Percentiles rank a stretch among this genome's conserved stretches.
These are phyloP conservation scores for Nymphalis urticae DNA, from an alignment of 2,888 invertebrate genomes.

Conservation along the genomic window DNA sequence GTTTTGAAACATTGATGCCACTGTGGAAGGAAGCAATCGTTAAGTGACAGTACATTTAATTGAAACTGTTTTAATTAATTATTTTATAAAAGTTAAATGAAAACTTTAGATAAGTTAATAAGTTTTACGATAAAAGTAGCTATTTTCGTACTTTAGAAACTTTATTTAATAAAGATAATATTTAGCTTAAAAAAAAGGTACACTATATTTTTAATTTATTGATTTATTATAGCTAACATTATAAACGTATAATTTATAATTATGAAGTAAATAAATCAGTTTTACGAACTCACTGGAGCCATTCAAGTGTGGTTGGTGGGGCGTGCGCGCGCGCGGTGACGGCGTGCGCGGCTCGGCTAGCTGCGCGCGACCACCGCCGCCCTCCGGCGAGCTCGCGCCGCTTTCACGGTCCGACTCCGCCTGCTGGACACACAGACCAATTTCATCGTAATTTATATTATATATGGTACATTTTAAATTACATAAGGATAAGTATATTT, in stretches of 20 bases:
- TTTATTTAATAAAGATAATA: too few relatives aligned
- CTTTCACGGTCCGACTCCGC: slow-evolving; percentile 86
- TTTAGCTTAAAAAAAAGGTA: too few relatives aligned
- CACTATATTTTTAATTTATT: too few relatives aligned
- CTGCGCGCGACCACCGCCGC: slow-evolving; percentile 74
- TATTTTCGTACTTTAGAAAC: too few relatives aligned
- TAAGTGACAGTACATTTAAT: slow-evolving; percentile 1
- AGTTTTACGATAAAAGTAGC: too few relatives aligned
- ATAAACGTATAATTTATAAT: neutral
- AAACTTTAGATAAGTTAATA: too few relatives aligned
- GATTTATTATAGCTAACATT: too few relatives aligned
- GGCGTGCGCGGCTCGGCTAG: slow-evolving; percentile 70
- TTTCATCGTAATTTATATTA: neutral
- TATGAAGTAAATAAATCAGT: slow-evolving; percentile 30
- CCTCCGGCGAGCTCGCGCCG: slow-evolving; percentile 84
- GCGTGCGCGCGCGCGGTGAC: slow-evolving; percentile 68
- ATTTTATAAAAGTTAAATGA: too few relatives aligned
- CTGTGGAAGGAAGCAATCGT: slow-evolving; percentile 65
- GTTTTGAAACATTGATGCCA: slow-evolving; percentile 86
- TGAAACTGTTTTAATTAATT: too few relatives aligned
- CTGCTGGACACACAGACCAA: slow-evolving; percentile 52
- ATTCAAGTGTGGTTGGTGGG: slow-evolving; percentile 72
- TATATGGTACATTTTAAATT: too few relatives aligned
- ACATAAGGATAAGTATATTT: too few relatives aligned
- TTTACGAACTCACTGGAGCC: slow-evolving; percentile 82